Evolutionary conservation across 23 tunicate genomes (phyloP), one percentile per base, ranked within the genome.

Genomic region (Ascidia mentula): DNA sequence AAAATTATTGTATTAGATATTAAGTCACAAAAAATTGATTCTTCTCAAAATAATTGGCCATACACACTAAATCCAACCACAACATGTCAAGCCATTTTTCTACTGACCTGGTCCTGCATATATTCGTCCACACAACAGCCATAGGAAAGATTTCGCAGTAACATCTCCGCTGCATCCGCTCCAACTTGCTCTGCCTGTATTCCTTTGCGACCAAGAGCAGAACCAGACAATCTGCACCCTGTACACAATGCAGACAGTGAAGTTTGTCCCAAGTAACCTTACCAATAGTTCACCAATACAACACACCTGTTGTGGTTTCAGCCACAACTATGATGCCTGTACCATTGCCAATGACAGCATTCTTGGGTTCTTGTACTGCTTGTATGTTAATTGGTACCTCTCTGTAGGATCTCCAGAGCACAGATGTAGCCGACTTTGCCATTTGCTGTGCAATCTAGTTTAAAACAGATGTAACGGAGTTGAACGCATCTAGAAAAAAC

Each of bases 321-420:
- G 97, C 97, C 24, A 91, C 91, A 18, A 91, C 90, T 34, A 86
- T 82, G 34, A 91, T 91, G 13, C 97, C 97, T 1, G 90, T 91
- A 0, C 97, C 97, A 72, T 91, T 91, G 37, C 97, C 97, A 72
- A 91, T 82, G 18, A 82, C 88, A 40, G 84, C 85, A 82, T 82
- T 82, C 36, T 77, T 82, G 38, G 90, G 90, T 82, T 91, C 97
- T 72, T 91, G 90, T 5, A 91, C 84, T 72, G 90, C 90, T 82
- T 91, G 90, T 31, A 91, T 91, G 40, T 86, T 86, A 65, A 91
- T 91, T 0, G 90, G 97, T 31, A 86, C 90, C 46, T 91, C 97
- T 8, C 90, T 69, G 40, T 86, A 82, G 0, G 90, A 82, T 32
- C 90, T 75, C 90, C 90, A 86, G 37, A 91, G 40, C 2, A 91